Conservation (phyloP, 2,888 invertebrate species). For the Agriopis aurantiaria region DNA sequence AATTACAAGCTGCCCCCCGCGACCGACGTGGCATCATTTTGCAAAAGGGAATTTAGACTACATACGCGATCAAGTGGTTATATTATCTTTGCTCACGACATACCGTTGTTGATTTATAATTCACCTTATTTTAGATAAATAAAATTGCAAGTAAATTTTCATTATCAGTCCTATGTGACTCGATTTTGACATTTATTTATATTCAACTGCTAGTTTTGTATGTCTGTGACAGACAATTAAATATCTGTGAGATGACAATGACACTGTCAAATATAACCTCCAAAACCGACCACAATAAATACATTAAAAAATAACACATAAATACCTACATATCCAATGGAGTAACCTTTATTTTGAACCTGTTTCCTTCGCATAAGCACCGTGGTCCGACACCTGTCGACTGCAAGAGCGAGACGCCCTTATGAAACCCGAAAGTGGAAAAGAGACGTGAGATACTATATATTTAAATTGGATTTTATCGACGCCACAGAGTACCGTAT, state of each 20-base stretch:
- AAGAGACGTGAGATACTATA: constrained; percentile 5
- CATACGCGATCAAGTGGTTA: no score
- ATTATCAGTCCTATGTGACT: no score
- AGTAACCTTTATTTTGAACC: constrained; percentile 21
- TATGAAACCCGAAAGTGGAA: constrained; percentile 14
- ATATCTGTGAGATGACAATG: background rate
- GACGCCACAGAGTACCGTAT: background rate
- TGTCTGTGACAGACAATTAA: background rate
- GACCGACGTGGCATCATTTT: no score
- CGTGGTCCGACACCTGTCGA: constrained; percentile 10
- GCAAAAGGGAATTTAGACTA: no score
- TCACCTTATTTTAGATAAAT: background rate
- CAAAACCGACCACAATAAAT: constrained; percentile 9
- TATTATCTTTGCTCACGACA: no score
- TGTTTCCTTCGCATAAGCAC: constrained; percentile 32
- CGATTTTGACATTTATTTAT: no score
- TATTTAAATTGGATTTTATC: background rate
- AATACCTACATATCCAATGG: constrained; percentile 4
- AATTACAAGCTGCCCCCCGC: no score
- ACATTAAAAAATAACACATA: constrained; percentile 13
- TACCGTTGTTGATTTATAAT: background rate
- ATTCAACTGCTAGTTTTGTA: no score
- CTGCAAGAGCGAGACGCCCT: constrained; percentile 8
- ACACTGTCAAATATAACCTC: background rate
- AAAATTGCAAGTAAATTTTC: background rate